Base-by-base conservation (phyloP, 2,113 vertebrate genomes). In the Osmerus mordax region DNA sequence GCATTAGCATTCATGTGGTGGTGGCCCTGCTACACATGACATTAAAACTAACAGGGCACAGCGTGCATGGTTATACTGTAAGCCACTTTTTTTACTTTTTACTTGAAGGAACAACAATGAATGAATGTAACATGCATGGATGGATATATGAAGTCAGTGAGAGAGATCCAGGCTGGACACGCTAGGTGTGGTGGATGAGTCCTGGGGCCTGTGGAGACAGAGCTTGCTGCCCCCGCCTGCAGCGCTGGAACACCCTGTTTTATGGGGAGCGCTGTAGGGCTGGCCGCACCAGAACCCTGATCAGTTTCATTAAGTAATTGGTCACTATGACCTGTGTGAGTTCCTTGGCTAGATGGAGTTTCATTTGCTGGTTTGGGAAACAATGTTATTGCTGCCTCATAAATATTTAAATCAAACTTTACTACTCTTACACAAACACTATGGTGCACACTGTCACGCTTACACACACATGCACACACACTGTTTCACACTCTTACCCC, bases 261-360 rank as follows among this genome's bases (percentile, higher is more conserved):
- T 80, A 87, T 80, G 15, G 69, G 66, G 76, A 76, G 71, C 28
- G 75, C 74, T 74, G 81, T 80, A 76, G 80, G 80, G 76, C 77
- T 84, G 28, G 70, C 75, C 60, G 73, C 83, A 77, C 77, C 70
- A 82, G 88, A 89, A 91, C 90, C 89, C 85, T 82, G 87, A 91
- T 89, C 84, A 83, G 86, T 89, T 89, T 90, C 87, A 91, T 90
- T 88, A 89, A 88, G 87, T 89, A 90, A 91, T 89, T 89, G 87
- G 81, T 86, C 56, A 71, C 71, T 63, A 74, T 88, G 90, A 86
- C 89, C 88, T 86, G 84, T 81, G 80, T n/a, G 78, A 83, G 78
- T 85, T 86, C 68, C 78, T 83, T 84, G 80, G 81, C 80, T 74
- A 90, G 89, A 89, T 88, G 86, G 82, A 81, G 88, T 91, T 91